Percentiles rank a stretch among this genome's conserved stretches.
Evolutionary conservation across 2,888 invertebrate genomes (phyloP).

Genomic region (Drosophila testacea): DNA sequence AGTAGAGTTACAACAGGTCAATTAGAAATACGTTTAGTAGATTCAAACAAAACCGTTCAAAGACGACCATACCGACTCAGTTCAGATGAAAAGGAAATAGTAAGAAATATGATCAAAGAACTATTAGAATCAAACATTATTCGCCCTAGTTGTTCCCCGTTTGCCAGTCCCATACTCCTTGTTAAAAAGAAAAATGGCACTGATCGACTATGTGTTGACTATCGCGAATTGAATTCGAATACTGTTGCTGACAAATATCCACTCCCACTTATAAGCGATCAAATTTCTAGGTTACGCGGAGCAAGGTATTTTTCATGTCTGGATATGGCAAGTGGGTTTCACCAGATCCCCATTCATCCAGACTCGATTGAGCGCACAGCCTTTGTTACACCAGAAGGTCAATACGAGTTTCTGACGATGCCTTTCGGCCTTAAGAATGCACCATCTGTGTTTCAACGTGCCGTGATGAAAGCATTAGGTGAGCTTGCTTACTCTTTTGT

Average conservation of each 20-base stretch:
- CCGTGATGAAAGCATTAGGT: not conserved
- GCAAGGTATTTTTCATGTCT: constrained; percentile 5
- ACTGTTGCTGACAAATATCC: not conserved
- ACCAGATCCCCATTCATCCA: constrained; percentile 13
- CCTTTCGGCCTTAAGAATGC: no score
- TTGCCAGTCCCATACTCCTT: not conserved
- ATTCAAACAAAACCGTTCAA: no score
- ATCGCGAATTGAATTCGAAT: not conserved
- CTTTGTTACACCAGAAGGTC: not conserved
- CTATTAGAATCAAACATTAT: not conserved
- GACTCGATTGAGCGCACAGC: constrained; percentile 11
- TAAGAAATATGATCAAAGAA: not conserved
- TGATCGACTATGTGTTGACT: not conserved
- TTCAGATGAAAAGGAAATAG: not conserved
- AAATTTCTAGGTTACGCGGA: not conserved
- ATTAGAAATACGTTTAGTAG: no score
- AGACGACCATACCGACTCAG: not conserved
- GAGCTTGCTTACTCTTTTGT: not conserved
- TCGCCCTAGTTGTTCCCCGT: not conserved
- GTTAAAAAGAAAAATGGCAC: no score
- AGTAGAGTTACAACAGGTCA: not conserved
- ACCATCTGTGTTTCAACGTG: constrained; percentile 4
- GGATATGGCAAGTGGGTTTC: constrained; percentile 14
- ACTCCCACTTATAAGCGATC: not conserved
- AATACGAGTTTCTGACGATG: no score